Percentiles rank a stretch among this genome's conserved stretches.
These are phyloP conservation scores for Peromyscus aztecus DNA, from an alignment of 2,797 vertebrate genomes.

Conservation along the genomic window DNA sequence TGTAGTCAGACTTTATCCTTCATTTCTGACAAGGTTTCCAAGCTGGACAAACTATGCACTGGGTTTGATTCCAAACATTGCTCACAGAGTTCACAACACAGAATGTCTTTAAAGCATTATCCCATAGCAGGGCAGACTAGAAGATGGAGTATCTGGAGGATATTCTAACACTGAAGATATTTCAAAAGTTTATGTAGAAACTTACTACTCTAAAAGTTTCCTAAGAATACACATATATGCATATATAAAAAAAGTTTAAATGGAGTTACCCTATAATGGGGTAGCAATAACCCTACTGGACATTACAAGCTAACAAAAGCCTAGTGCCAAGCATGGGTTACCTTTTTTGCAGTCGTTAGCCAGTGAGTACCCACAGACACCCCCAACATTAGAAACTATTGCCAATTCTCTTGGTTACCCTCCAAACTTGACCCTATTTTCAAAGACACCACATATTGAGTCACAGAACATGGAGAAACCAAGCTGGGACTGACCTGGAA, in stretches of 20 bases:
- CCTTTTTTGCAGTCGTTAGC: neutral
- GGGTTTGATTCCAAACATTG: neutral
- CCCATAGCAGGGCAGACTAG: neutral
- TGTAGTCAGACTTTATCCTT: conserved; percentile 31
- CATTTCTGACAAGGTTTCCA: conserved; percentile 40
- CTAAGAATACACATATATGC: neutral
- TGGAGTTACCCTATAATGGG: neutral
- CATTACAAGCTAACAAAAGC: neutral
- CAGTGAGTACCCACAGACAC: neutral
- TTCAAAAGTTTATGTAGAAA: neutral
- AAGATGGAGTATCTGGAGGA: neutral
- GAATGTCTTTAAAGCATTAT: neutral
- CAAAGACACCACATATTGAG: too few relatives aligned
- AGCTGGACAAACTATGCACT: neutral
- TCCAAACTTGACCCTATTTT: neutral
- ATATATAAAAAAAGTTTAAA: neutral
- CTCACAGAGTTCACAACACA: conserved; percentile 28
- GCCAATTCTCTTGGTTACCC: neutral
- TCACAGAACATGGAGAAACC: neutral
- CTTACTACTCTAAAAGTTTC: neutral
- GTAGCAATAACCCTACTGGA: too few relatives aligned
- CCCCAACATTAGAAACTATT: too few relatives aligned
- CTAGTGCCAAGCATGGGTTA: neutral
- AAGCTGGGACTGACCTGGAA: neutral
- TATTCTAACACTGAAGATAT: neutral